phyloP scores from a whole-genome alignment of 2,113 vertebrate genomes.

The Macquaria australasica region DNA sequence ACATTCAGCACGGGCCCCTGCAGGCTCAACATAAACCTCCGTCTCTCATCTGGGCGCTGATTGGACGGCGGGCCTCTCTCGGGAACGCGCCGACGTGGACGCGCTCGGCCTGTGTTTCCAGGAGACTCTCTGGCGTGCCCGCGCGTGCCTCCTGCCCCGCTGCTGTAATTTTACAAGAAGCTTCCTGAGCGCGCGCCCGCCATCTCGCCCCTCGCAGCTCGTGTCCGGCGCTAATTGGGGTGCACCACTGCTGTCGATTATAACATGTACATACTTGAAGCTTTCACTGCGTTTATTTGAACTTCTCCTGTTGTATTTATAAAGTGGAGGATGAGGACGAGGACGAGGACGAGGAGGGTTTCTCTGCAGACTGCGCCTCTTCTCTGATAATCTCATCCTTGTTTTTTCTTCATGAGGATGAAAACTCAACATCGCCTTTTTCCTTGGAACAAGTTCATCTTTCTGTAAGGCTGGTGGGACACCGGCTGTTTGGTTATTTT shows the following conservation, averaged over 20 bases:
- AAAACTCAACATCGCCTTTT: not conserved
- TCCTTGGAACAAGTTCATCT: slow-evolving; percentile 29
- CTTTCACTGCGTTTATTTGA: not conserved
- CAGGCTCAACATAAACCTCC: slow-evolving; percentile 62
- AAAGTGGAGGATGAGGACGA: not conserved
- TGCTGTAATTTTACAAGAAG: not conserved
- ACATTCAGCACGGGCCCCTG: slow-evolving; percentile 69
- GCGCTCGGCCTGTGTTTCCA: slow-evolving; percentile 70
- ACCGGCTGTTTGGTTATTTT: not conserved
- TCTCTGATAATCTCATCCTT: not conserved
- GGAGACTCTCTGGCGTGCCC: slow-evolving; percentile 67
- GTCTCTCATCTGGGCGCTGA: slow-evolving; percentile 52
- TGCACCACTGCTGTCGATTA: slow-evolving; percentile 15
- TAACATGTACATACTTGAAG: slow-evolving; percentile 31
- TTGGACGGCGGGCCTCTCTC: slow-evolving; percentile 59
- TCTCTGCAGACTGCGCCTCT: not conserved
- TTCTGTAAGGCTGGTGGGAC: not conserved
- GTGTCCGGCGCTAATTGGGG: slow-evolving; percentile 52
- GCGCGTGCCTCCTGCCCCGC: not conserved
- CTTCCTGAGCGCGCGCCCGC: slow-evolving; percentile 39
- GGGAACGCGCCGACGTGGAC: slow-evolving; percentile 59
- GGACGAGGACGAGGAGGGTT: not conserved
- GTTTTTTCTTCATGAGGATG: slow-evolving; percentile 17
- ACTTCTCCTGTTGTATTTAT: rapidly evolving
- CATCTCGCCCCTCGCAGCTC: not conserved